Evolutionary conservation across 2,888 invertebrate species (phyloP), one percentile per base, ranked within the genome.

Genomic region (Phengaris alcon): DNA sequence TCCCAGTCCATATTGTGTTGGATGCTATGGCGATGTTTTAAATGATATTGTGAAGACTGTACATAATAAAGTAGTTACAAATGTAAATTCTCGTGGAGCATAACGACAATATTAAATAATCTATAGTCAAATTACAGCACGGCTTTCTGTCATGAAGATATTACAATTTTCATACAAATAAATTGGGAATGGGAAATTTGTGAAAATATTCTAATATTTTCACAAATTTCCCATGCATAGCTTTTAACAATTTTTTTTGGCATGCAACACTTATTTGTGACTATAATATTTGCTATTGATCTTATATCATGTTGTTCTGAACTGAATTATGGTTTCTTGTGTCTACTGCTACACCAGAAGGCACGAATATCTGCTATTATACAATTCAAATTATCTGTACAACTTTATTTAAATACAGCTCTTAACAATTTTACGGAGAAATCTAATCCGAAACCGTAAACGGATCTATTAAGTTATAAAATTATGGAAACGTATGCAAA

Each of bases 31-130:
- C 10, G 44, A 70, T 13, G 46, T 46, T 72, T 55, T 76, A 72
- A 84, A 81, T 79, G 82, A 82, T 85, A 86, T 84, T 84, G 84
- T 84, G 87, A 91, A 93, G 90, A 92, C 91, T 92, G 91, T 92
- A 91, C 82, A 91, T 91, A 91, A 87, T 48, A 69, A 70, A 52
- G 54, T 72, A 72, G 72, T 48, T 48, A 70, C 70, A 51, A 87
- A 86, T 83, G 52, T 72, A 72, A 72, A 88, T 88, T 87, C 87
- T 82, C 82, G 88, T 87, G 93, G 92, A 93, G 89, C 91, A 91
- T 89, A 88, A 89, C 86, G 93, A 93, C 92, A 92, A 92, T 93
- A 93, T 90, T 77, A 81, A 79, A 77, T 78, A 78, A 75, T 74
- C 76, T 79, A 79, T 77, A 79, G 80, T 83, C 78, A 59, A 78